Percentiles rank a stretch among this genome's conserved stretches.
These are phyloP conservation scores for Ceryle rudis DNA, from an alignment of 2,797 vertebrate genomes.

Conservation along the genomic window DNA sequence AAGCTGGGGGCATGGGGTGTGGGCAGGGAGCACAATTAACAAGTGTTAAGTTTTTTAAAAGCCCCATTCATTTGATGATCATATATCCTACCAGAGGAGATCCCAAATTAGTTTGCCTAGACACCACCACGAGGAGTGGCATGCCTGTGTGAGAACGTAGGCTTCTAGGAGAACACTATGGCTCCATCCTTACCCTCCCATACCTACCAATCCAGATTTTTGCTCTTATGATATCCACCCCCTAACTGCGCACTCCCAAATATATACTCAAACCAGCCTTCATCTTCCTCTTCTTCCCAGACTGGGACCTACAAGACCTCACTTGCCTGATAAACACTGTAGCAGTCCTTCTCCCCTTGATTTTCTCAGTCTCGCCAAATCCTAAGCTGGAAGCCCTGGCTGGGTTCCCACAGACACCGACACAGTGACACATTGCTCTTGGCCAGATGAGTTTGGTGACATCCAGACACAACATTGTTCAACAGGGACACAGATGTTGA, in stretches of 20 bases:
- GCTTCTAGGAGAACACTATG: not conserved
- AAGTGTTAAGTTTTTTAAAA: not conserved
- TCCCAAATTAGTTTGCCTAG: not conserved
- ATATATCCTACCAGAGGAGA: not conserved
- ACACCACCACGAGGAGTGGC: not conserved
- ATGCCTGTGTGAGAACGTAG: not conserved
- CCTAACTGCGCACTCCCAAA: not conserved
- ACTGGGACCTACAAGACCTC: not conserved
- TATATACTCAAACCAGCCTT: not conserved
- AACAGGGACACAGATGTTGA: not conserved
- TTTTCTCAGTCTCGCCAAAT: not conserved
- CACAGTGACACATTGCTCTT: rapidly evolving
- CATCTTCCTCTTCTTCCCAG: not conserved
- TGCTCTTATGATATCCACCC: not conserved
- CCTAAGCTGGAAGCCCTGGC: not conserved
- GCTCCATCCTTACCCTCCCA: not conserved
- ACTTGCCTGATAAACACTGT: not conserved
- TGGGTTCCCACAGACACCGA: not conserved
- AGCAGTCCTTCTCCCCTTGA: not conserved
- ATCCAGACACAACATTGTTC: rapidly evolving
- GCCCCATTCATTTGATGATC: not conserved
- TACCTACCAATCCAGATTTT: not conserved
- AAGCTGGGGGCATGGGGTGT: not conserved
- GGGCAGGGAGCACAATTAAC: not conserved
- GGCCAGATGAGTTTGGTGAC: not conserved